Percentiles rank a stretch among this genome's conserved stretches.
Evolutionary conservation across 2,888 invertebrate genomes (phyloP).

Genomic region (Sarcophaga variegata): DNA sequence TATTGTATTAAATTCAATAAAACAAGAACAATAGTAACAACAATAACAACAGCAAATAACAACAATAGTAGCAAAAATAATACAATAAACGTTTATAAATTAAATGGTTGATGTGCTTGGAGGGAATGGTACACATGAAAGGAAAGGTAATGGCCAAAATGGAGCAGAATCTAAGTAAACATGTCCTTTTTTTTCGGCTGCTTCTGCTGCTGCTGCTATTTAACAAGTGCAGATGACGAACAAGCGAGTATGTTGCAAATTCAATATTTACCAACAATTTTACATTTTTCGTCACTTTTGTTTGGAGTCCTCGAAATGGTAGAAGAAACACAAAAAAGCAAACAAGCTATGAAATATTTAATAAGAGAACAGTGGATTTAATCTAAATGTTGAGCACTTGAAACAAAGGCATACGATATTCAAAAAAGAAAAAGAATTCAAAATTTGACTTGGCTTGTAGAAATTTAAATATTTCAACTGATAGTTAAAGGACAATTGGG

Average conservation of each 20-base stretch:
- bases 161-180: constrained; percentile 75
- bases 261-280: constrained; percentile 81
- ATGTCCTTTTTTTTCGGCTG: constrained; percentile 73
- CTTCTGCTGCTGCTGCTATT: constrained; percentile 51
- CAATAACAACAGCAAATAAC: constrained; percentile 2
- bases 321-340: constrained; percentile 14
- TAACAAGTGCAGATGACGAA: constrained; percentile 76
- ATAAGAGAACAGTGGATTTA: constrained; percentile 49
- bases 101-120: background rate
- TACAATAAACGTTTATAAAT: background rate
- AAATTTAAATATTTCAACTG: too few relatives aligned
- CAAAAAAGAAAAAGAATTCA: background rate
- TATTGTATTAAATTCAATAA: background rate
- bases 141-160: constrained; percentile 33
- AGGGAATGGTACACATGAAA: constrained; percentile 9
- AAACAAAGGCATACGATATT: background rate
- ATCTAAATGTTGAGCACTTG: background rate
- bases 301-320: constrained; percentile 55
- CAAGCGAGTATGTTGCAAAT: constrained; percentile 80
- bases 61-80: background rate
- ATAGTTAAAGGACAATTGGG: too few relatives aligned
- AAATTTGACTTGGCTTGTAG: too few relatives aligned
- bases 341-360: constrained; percentile 36
- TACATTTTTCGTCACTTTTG: constrained; percentile 73
- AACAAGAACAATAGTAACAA: constrained; percentile 37